Evolutionary conservation across 2,888 invertebrate species (phyloP).

Genomic region (Phlogophora meticulosa): DNA sequence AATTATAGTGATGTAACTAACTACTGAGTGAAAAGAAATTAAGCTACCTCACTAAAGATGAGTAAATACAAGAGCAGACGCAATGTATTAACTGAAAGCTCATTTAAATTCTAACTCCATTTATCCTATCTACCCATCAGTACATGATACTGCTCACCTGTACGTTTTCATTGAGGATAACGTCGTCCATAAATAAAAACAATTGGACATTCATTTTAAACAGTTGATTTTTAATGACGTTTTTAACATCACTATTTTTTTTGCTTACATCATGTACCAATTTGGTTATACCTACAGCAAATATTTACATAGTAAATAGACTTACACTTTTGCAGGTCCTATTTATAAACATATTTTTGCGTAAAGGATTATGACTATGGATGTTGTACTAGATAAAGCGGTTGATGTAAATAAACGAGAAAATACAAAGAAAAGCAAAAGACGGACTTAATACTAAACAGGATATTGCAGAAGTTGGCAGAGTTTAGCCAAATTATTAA

Average conservation of each 20-base stretch:
- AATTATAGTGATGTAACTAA: neutral
- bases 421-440: neutral
- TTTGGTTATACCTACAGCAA: constrained; percentile 6
- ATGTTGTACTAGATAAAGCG: neutral
- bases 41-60: neutral
- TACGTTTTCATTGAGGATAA: constrained; percentile 43
- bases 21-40: neutral
- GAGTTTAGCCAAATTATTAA: constrained; percentile 11
- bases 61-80: neutral
- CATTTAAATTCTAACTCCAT: constrained; percentile 1
- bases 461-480: neutral
- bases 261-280: neutral
- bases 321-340: neutral
- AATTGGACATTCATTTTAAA: constrained; percentile 39
- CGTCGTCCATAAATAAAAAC: constrained; percentile 39
- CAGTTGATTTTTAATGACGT: constrained; percentile 3
- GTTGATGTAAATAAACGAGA: neutral
- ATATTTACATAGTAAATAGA: neutral
- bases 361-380: neutral
- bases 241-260: constrained; percentile 9
- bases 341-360: neutral
- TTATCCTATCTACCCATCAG: neutral
- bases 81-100: neutral
- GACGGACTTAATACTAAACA: neutral
- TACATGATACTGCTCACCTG: neutral